Evolutionary conservation across 2,888 invertebrate species (phyloP).

Genomic region (Leptinotarsa rubiginosa): DNA sequence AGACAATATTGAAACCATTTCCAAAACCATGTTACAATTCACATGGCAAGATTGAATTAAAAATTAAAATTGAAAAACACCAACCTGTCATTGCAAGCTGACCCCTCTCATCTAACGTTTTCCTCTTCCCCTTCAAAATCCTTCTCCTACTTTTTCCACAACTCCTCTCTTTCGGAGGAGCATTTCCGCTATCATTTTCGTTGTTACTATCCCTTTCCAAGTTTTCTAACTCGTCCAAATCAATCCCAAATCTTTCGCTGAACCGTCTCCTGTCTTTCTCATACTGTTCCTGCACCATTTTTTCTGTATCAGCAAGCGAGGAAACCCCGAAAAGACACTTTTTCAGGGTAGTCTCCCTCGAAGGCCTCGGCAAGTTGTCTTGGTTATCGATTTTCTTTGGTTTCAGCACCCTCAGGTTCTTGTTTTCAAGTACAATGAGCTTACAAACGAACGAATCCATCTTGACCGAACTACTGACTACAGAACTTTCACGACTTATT

Average conservation of each 20-base stretch:
- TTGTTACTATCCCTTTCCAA: constrained; percentile 56
- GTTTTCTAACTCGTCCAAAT: constrained; percentile 65
- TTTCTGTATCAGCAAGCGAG: constrained; percentile 71
- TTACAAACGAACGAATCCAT: constrained; percentile 49
- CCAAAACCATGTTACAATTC: no score
- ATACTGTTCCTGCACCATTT: constrained; percentile 72
- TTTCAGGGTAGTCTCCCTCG: constrained; percentile 55
- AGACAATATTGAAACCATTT: no score
- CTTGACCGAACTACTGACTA: not conserved
- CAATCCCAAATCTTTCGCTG: constrained; percentile 72
- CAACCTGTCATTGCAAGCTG: constrained; percentile 44
- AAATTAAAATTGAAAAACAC: constrained; percentile 25
- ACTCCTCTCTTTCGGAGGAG: constrained; percentile 30
- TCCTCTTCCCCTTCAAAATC: constrained; percentile 39
- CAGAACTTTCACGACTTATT: not conserved
- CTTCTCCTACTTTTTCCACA: constrained; percentile 33
- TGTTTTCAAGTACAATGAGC: constrained; percentile 45
- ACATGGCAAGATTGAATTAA: no score
- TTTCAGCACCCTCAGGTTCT: constrained; percentile 40
- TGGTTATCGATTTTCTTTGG: constrained; percentile 38
- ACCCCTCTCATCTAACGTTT: constrained; percentile 39
- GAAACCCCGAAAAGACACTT: constrained; percentile 74
- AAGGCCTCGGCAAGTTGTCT: constrained; percentile 30
- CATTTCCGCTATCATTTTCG: constrained; percentile 36
- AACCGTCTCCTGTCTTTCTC: constrained; percentile 71